These are phyloP conservation scores for Argynnis bischoffii DNA, from an alignment of 2,888 invertebrate species.

Conservation along the genomic window DNA sequence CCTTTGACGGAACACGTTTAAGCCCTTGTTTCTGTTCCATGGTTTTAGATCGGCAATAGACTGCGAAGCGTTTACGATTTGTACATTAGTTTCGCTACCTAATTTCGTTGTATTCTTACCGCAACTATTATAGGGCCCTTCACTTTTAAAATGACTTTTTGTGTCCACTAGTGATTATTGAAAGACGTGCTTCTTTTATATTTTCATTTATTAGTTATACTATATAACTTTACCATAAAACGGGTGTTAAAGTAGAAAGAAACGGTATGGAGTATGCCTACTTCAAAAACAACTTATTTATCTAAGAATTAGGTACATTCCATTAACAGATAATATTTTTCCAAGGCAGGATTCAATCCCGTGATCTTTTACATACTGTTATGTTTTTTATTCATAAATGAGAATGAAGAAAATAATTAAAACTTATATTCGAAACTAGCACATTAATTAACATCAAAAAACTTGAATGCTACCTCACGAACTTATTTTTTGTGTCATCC, in stretches of 20 bases:
- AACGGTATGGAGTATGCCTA: too few species aligned
- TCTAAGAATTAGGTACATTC: too few species aligned
- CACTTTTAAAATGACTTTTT: slow-evolving; percentile 18
- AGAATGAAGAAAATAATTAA: background rate
- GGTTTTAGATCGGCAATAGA: slow-evolving; percentile 61
- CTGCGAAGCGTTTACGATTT: slow-evolving; percentile 48
- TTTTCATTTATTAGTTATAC: slow-evolving; percentile 1
- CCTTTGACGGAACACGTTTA: slow-evolving; percentile 56
- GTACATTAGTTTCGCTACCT: slow-evolving; percentile 48
- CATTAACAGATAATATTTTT: too few species aligned
- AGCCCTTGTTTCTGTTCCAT: slow-evolving; percentile 72
- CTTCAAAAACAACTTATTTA: too few species aligned
- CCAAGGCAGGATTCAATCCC: too few species aligned
- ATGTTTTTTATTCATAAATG: background rate
- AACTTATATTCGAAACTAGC: background rate
- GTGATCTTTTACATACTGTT: too few species aligned
- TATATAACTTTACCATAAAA: background rate
- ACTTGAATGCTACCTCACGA: slow-evolving; percentile 31
- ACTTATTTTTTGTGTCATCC: slow-evolving; percentile 29
- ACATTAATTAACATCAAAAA: slow-evolving; percentile 19
- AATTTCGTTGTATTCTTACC: slow-evolving; percentile 39
- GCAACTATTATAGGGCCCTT: slow-evolving; percentile 34
- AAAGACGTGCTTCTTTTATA: background rate
- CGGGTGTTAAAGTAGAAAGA: background rate
- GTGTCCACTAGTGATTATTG: slow-evolving; percentile 11